phyloP scores from a whole-genome alignment of 2,797 vertebrate species.

The Crocidura indochinensis region DNA sequence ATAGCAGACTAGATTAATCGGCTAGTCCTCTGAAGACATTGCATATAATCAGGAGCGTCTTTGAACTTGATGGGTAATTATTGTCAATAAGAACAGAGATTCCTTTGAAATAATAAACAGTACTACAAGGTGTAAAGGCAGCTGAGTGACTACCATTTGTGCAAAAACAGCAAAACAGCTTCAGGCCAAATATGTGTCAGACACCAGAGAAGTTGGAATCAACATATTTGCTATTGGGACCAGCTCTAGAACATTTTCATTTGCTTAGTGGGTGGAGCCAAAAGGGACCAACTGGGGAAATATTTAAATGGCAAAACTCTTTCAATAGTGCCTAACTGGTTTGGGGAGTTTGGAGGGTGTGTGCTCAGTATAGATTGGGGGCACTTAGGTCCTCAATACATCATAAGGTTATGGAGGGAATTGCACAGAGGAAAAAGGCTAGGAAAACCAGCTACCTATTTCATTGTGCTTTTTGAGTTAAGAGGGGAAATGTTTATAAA shows the following conservation, averaged over 20 bases:
- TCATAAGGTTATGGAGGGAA: background rate
- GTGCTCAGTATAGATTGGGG: background rate
- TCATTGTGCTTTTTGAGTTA: background rate
- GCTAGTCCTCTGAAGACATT: conserved; percentile 79
- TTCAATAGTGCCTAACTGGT: conserved; percentile 73
- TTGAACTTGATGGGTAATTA: conserved; percentile 86
- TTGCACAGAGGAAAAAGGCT: background rate
- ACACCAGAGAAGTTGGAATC: conserved; percentile 35
- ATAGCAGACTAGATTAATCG: conserved; percentile 82
- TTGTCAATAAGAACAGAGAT: conserved; percentile 83
- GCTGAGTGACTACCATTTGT: conserved; percentile 81
- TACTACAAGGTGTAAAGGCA: conserved; percentile 79
- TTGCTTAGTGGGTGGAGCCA: conserved; percentile 81
- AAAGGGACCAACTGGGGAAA: conserved; percentile 63
- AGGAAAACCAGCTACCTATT: background rate
- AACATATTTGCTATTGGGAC: too few relatives aligned
- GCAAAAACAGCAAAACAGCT: conserved; percentile 79
- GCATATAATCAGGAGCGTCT: conserved; percentile 76
- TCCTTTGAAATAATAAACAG: conserved; percentile 84
- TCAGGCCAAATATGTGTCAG: conserved; percentile 66
- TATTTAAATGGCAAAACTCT: conserved; percentile 77
- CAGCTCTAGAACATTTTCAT: conserved; percentile 9
- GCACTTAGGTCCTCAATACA: conserved; percentile 32
- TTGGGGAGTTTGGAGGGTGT: conserved; percentile 75
- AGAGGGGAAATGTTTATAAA: background rate